Conservation (phyloP, 1,140 invertebrate species). For the Galendromus occidentalis region DNA sequence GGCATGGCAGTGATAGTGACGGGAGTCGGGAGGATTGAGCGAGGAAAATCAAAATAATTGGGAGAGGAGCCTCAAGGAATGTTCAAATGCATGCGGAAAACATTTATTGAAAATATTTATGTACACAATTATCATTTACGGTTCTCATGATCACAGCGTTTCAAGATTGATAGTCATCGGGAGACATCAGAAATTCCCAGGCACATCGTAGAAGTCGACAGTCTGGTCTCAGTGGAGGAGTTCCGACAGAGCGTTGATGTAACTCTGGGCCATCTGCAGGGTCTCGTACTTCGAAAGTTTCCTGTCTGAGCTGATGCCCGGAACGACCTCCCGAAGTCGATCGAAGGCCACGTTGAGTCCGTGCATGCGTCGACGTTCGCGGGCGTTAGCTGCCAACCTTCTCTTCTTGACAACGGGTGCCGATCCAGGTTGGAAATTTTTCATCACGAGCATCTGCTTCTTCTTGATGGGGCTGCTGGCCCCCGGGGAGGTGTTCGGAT, state of each 20-base stretch:
- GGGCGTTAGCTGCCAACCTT: conserved; percentile 69
- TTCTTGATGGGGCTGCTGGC: neutral
- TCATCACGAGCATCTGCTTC: neutral
- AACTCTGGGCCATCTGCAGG: conserved; percentile 88
- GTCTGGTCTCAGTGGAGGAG: conserved; percentile 32
- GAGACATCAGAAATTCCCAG: too few relatives aligned
- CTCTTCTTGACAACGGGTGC: conserved; percentile 47
- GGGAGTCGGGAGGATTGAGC: too few relatives aligned
- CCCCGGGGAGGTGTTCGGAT: neutral
- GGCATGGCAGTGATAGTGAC: too few relatives aligned
- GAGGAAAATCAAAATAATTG: too few relatives aligned
- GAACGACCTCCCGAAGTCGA: conserved; percentile 62
- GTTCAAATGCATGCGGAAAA: too few relatives aligned
- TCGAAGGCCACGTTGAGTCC: conserved; percentile 86
- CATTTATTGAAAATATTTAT: too few relatives aligned
- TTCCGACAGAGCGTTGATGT: conserved; percentile 71
- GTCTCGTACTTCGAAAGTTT: conserved; percentile 93
- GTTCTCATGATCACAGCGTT: too few relatives aligned
- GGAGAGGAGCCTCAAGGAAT: too few relatives aligned
- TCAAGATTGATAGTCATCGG: too few relatives aligned
- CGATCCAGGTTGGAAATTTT: too few relatives aligned
- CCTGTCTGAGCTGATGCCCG: conserved; percentile 65
- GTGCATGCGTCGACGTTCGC: conserved; percentile 78
- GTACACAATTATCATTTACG: too few relatives aligned
- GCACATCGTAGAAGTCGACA: neutral